phyloP scores from a whole-genome alignment of 2,888 invertebrate species.

The Himalopsyche japonica region DNA sequence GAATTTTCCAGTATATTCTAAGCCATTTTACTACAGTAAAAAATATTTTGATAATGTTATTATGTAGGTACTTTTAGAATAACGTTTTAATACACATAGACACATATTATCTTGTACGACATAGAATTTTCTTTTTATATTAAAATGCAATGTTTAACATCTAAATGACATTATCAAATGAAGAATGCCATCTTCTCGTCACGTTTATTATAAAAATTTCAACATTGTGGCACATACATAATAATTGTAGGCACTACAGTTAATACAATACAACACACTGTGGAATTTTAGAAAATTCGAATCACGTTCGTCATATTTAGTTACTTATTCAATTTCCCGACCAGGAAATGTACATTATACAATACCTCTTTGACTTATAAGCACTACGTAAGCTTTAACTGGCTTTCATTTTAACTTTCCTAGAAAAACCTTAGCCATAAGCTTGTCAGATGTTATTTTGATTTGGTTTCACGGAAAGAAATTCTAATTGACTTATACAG shows the following conservation, averaged over 20 bases:
- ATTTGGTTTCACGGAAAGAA: not conserved
- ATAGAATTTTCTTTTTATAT: slow-evolving; percentile 3
- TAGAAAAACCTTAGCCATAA: not conserved
- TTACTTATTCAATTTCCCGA: not conserved
- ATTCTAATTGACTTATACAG: not conserved
- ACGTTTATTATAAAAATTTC: slow-evolving; percentile 1
- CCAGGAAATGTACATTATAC: not conserved
- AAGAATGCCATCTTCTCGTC: not conserved
- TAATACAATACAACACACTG: slow-evolving; percentile 20
- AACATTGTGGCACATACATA: slow-evolving; percentile 30
- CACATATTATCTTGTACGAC: slow-evolving; percentile 3
- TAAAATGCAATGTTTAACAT: not conserved
- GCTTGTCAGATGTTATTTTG: not conserved
- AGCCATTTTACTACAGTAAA: not conserved
- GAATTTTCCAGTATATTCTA: not conserved
- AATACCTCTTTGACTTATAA: not conserved
- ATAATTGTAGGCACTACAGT: slow-evolving; percentile 37
- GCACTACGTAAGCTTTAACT: not conserved
- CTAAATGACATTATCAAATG: not conserved
- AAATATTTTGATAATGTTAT: not conserved
- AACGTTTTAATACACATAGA: slow-evolving; percentile 16
- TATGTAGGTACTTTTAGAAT: slow-evolving; percentile 15
- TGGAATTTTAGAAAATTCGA: slow-evolving; percentile 7
- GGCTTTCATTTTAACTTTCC: not conserved
- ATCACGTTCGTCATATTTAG: not conserved